Evolutionary conservation across 1,140 invertebrate genomes (phyloP).

Genomic region (Drosophila orena): DNA sequence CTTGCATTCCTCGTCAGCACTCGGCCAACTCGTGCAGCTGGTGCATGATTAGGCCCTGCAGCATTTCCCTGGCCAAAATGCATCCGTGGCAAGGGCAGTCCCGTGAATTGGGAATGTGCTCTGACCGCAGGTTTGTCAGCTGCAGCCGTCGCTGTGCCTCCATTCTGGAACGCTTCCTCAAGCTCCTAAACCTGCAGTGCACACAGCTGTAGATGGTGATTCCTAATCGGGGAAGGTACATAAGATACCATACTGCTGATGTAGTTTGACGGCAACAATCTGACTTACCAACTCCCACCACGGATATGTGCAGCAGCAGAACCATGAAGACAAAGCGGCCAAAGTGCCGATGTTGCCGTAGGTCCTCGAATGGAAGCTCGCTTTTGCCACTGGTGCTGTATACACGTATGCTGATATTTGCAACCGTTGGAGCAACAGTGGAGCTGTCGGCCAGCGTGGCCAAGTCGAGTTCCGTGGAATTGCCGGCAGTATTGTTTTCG

Average conservation of each 20-base stretch:
- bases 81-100: conserved; percentile 59
- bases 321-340: conserved; percentile 38
- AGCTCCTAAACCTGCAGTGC: conserved; percentile 18
- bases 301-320: conserved; percentile 50
- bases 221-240: conserved; percentile 12
- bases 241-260: neutral
- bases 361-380: conserved; percentile 3
- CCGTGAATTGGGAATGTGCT: conserved; percentile 41
- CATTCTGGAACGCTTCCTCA: neutral
- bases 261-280: neutral
- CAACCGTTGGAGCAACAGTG: neutral
- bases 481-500: conserved; percentile 14
- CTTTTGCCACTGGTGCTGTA: neutral
- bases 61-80: conserved; percentile 41
- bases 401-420: neutral
- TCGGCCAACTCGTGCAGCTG: conserved; percentile 37
- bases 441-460: neutral
- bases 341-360: conserved; percentile 10
- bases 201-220: conserved; percentile 55
- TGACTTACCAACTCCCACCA: conserved; percentile 49
- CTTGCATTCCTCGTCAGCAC: conserved; percentile 23
- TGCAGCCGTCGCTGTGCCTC: conserved; percentile 2
- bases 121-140: conserved; percentile 11
- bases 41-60: conserved; percentile 49
- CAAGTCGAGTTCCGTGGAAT: neutral